Base-by-base conservation (phyloP, 2,888 invertebrate genomes). In the Orchesella flavescens region DNA sequence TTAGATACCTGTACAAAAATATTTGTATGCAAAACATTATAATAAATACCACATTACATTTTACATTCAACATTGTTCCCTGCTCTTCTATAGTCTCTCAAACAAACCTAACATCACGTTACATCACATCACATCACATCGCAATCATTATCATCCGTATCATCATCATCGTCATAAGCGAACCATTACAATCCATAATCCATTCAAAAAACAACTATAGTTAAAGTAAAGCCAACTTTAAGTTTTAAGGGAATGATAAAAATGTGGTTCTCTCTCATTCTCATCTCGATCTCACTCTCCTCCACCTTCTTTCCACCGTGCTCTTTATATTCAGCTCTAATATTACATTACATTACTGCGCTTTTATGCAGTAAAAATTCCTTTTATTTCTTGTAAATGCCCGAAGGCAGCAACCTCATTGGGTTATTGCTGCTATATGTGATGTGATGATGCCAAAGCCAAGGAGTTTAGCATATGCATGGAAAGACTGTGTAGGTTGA, bases 301-400 rank as follows among this genome's bases (percentile, higher is more conserved):
- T 49, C 49, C 10, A 2, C 2, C 3, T 49, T n/a, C n/a, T n/a
- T n/a, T n/a, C n/a, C n/a, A n/a, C n/a, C n/a, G n/a, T 21, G 21
- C 12, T 59, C 59, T 59, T 59, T 17, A 59, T 59, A 59, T 59
- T 59, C 17, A n/a, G 17, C 12, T 21, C 59, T 59, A 59, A 21
- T 59, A 10, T 19, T 21, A 17, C 21, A n/a, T 57, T 57, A 57
- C 57, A 19, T 59, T 59, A 59, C 12, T 21, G 53, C 17, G 53
- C 17, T 21, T 59, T 13, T 59, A 19, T 17, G 59, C 59, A 17
- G 59, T 59, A 59, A 59, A 59, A 59, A n/a, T 59, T 59, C 59
- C 19, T 59, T 59, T 59, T 17, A 19, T 59, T 59, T 59, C 59
- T 59, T 59, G 59, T 17, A 59, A 59, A 59, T 59, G 59, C 59